A percentile compares a stretch with the other conserved stretches of the same genome.
Conservation (phyloP, 1,140 invertebrate genomes). For the Conus ventricosus region DNA sequence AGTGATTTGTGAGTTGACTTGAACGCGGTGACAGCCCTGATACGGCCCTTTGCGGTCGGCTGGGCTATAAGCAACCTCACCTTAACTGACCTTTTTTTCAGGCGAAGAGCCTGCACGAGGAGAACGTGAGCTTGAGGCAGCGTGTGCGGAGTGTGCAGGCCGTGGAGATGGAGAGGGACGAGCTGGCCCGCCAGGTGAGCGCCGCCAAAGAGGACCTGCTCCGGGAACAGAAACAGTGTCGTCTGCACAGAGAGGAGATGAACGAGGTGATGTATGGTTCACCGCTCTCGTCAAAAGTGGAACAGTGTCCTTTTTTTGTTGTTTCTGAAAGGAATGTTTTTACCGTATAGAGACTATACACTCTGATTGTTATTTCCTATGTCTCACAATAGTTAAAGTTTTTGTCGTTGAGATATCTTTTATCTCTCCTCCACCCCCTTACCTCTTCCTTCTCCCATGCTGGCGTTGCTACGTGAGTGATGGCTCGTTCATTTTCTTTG, state of each 20-base stretch:
- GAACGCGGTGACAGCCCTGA: too few species aligned
- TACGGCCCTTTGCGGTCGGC: too few species aligned
- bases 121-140: conserved; percentile 57
- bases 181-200: conserved; percentile 65
- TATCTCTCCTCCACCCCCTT: too few species aligned
- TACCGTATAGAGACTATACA: neutral
- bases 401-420: too few species aligned
- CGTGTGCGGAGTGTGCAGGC: conserved; percentile 56
- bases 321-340: neutral
- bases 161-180: conserved; percentile 64
- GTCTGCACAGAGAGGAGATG: conserved; percentile 62
- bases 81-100: conserved; percentile 29
- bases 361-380: too few species aligned
- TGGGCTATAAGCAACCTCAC: neutral
- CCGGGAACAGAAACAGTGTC: conserved; percentile 62
- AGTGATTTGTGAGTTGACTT: too few species aligned
- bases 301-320: too few species aligned
- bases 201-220: conserved; percentile 68
- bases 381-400: too few species aligned
- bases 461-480: too few species aligned
- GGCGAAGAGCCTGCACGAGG: conserved; percentile 56
- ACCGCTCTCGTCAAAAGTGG: neutral
- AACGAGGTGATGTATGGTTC: conserved; percentile 55
- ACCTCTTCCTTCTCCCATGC: too few species aligned
- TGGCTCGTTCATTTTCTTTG: too few species aligned